These are phyloP conservation scores for Danionella cerebrum DNA, from an alignment of 2,113 vertebrate species.

Conservation along the genomic window DNA sequence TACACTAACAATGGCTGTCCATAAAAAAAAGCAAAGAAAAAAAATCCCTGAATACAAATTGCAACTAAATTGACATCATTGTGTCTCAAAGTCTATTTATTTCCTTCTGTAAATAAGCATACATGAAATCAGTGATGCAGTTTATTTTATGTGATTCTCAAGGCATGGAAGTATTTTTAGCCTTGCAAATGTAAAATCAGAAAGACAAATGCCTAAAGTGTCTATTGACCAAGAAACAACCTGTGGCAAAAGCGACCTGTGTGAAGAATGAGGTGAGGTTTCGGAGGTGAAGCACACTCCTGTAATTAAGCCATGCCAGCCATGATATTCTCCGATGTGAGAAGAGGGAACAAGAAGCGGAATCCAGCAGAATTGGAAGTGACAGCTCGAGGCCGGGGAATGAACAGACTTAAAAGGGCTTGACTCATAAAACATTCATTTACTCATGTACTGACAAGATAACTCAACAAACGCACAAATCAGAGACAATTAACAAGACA, in stretches of 20 bases:
- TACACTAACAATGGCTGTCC: background rate
- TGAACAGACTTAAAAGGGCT: conserved; percentile 39
- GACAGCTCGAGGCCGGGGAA: conserved; percentile 50
- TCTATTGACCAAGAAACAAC: conserved; percentile 21
- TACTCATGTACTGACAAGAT: conserved; percentile 40
- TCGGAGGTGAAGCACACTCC: conserved; percentile 16
- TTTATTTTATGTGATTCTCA: conserved; percentile 3
- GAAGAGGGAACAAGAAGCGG: conserved; percentile 31
- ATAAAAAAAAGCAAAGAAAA: background rate
- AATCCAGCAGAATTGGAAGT: conserved; percentile 47
- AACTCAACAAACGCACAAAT: conserved; percentile 45
- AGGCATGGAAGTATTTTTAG: background rate
- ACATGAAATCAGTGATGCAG: background rate
- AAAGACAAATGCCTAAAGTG: background rate
- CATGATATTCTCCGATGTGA: conserved; percentile 25
- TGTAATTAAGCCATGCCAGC: conserved; percentile 46
- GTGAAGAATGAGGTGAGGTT: background rate
- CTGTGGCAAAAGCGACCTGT: conserved; percentile 9
- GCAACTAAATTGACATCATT: background rate
- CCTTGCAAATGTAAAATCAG: background rate
- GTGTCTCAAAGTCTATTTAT: conserved; percentile 8
- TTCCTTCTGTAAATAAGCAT: background rate
- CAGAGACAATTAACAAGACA: conserved; percentile 19
- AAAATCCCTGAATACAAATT: background rate
- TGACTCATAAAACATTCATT: conserved; percentile 54